phyloP scores from a whole-genome alignment of 2,888 invertebrate genomes.

The Lasioglossum leucozonium region DNA sequence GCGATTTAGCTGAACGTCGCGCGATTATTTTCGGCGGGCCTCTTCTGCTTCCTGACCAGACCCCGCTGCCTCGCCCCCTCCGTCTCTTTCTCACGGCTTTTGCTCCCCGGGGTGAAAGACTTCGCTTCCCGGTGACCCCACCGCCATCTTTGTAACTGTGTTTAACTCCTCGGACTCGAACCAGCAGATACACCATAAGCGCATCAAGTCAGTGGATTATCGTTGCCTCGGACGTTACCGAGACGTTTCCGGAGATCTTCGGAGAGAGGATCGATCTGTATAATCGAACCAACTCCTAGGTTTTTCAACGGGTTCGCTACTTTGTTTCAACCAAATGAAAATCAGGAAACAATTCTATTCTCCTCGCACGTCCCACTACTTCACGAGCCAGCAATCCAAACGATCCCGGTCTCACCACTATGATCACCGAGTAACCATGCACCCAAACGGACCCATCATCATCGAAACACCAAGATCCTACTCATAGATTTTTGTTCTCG shows the following conservation, averaged over 20 bases:
- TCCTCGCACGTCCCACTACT: no score
- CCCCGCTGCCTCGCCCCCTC: neutral
- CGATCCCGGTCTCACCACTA: no score
- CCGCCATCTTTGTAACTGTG: neutral
- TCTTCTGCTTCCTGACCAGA: neutral
- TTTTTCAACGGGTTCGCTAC: no score
- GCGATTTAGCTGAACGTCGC: conserved; percentile 18
- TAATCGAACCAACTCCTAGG: no score
- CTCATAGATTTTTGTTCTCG: neutral
- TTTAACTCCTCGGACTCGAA: neutral
- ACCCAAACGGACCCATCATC: no score
- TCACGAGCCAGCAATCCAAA: no score
- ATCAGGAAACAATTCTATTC: no score
- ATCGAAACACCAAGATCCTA: no score
- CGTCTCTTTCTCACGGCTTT: neutral
- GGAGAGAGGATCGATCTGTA: no score
- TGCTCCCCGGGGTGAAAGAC: conserved; percentile 6
- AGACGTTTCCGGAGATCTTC: no score
- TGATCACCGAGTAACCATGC: no score
- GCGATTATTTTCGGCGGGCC: conserved; percentile 39
- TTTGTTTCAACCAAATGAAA: no score
- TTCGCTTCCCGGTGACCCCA: neutral
- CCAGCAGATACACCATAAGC: neutral
- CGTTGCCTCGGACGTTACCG: neutral
- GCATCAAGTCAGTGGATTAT: neutral